These are phyloP conservation scores for Lipophrys pholis DNA, from an alignment of 2,113 vertebrate species.

Conservation along the genomic window DNA sequence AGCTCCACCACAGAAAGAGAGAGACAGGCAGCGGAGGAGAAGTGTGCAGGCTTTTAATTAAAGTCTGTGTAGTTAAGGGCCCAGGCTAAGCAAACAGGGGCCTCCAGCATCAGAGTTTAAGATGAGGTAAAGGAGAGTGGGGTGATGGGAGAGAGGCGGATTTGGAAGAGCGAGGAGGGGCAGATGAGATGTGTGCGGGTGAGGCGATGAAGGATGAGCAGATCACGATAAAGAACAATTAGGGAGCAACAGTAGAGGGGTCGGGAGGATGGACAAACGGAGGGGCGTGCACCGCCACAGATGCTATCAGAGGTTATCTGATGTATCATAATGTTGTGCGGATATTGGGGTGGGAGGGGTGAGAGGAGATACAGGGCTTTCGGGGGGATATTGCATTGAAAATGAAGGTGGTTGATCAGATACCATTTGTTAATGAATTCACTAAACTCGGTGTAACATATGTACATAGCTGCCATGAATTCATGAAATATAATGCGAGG, in stretches of 20 bases:
- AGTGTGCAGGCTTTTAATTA: conserved; percentile 78
- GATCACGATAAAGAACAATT: conserved; percentile 11
- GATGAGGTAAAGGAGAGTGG: conserved; percentile 52
- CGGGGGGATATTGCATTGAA: conserved; percentile 48
- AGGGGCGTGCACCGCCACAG: conserved; percentile 30
- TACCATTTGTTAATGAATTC: conserved; percentile 25
- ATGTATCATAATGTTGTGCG: conserved; percentile 64
- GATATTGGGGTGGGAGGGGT: conserved; percentile 63
- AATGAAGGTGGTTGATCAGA: conserved; percentile 24
- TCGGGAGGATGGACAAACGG: conserved; percentile 3
- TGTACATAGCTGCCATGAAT: conserved; percentile 38
- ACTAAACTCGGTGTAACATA: conserved; percentile 9
- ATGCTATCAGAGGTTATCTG: conserved; percentile 61
- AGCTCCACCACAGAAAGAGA: conserved; percentile 50
- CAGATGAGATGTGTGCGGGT: conserved; percentile 31
- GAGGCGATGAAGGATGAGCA: conserved; percentile 52
- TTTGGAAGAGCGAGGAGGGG: conserved; percentile 1
- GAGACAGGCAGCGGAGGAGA: conserved; percentile 39
- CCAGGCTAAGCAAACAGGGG: conserved; percentile 75
- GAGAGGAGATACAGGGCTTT: conserved; percentile 8
- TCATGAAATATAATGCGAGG: background rate
- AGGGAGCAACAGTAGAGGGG: conserved; percentile 39
- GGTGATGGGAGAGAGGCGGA: conserved; percentile 31
- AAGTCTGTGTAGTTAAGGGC: conserved; percentile 72
- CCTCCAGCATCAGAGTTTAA: conserved; percentile 65